Percentiles rank a stretch among this genome's conserved stretches.
Conservation (phyloP, 2,888 invertebrate species). For the Tinea pellionella region DNA sequence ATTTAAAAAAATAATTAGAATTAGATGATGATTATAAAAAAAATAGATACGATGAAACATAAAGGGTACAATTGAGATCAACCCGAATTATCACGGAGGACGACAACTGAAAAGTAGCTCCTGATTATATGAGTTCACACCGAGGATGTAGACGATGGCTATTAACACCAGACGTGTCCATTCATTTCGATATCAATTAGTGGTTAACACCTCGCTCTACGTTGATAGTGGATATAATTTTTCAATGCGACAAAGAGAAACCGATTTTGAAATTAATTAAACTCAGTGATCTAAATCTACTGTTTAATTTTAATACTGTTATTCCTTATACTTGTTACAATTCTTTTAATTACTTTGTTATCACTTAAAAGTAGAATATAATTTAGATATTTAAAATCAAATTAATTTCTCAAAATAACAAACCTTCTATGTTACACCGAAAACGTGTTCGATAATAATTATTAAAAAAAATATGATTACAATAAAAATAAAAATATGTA, state of each 20-base stretch:
- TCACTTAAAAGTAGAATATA: too few relatives aligned
- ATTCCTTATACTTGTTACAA: too few relatives aligned
- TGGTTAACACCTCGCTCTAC: slow-evolving; percentile 46
- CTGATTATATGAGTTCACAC: slow-evolving; percentile 49
- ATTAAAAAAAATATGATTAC: too few relatives aligned
- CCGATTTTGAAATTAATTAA: background rate
- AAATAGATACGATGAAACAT: background rate
- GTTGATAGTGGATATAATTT: slow-evolving; percentile 1
- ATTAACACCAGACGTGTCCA: slow-evolving; percentile 41
- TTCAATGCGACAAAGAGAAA: background rate
- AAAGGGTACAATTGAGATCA: background rate
- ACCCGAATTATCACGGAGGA: slow-evolving; percentile 38
- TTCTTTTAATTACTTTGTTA: too few relatives aligned
- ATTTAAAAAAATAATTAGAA: too few relatives aligned
- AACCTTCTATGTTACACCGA: too few relatives aligned
- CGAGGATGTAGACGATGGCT: slow-evolving; percentile 28
- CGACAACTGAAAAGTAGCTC: slow-evolving; percentile 57
- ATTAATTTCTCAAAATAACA: too few relatives aligned
- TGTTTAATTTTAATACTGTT: too few relatives aligned
- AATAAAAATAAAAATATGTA: too few relatives aligned
- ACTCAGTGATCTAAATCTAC: background rate
- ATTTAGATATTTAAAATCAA: too few relatives aligned
- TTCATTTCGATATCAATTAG: slow-evolving; percentile 57
- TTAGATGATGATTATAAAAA: too few relatives aligned
- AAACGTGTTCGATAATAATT: too few relatives aligned